These are phyloP conservation scores for Trissolcus japonicus DNA, from an alignment of 2,888 invertebrate species.

Conservation along the genomic window DNA sequence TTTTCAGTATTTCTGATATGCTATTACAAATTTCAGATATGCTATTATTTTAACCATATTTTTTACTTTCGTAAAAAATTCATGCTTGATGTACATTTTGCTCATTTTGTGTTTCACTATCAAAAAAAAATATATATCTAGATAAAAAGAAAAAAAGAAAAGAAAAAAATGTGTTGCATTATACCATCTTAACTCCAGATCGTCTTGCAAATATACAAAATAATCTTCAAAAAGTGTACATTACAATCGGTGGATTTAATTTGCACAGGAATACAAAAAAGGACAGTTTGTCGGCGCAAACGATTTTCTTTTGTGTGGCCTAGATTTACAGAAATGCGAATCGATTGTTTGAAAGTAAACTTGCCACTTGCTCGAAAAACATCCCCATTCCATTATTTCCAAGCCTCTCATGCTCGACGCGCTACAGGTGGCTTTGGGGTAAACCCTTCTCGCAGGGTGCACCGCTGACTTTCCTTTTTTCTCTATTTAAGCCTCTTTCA, in stretches of 20 bases:
- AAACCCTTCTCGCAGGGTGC: constrained; percentile 55
- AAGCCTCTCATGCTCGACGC: constrained; percentile 57
- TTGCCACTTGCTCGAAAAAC: constrained; percentile 57
- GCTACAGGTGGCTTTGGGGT: constrained; percentile 57
- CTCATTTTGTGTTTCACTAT: too few species aligned
- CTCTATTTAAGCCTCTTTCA: constrained; percentile 31
- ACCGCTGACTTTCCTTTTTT: constrained; percentile 48
- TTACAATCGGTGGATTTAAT: constrained; percentile 18
- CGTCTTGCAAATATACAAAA: too few species aligned
- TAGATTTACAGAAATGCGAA: constrained; percentile 52
- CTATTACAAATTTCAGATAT: too few species aligned
- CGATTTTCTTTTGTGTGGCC: constrained; percentile 43
- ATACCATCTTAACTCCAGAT: too few species aligned
- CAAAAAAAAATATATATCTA: too few species aligned
- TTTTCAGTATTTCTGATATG: too few species aligned
- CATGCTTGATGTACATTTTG: too few species aligned
- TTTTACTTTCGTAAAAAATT: too few species aligned
- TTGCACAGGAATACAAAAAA: constrained; percentile 16
- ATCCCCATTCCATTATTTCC: constrained; percentile 58
- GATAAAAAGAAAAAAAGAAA: too few species aligned
- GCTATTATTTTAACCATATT: too few species aligned
- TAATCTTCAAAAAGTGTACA: too few species aligned
- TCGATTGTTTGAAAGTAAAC: constrained; percentile 57
- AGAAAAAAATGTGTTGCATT: too few species aligned
- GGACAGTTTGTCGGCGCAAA: constrained; percentile 26